Percentiles rank a stretch among this genome's conserved stretches.
Evolutionary conservation across 1,140 invertebrate species (phyloP).

Genomic region (Potamilus streckersoni): DNA sequence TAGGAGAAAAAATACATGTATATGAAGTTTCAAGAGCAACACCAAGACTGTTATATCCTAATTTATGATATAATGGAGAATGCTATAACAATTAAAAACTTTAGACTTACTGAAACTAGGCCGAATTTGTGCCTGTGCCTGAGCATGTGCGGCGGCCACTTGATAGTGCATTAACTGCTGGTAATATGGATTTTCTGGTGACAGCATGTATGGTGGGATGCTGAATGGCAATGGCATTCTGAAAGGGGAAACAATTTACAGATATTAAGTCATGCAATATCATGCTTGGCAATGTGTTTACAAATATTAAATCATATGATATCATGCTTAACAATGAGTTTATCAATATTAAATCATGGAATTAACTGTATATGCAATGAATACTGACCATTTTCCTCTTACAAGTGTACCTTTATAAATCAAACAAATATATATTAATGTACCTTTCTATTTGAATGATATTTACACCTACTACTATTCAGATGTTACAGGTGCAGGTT

Average conservation of each 20-base stretch:
- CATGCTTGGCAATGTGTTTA: neutral
- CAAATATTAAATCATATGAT: neutral
- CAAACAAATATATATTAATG: no score
- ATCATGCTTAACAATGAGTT: neutral
- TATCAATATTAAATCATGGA: neutral
- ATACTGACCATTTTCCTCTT: no score
- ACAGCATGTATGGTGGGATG: constrained; percentile 17
- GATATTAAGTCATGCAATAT: neutral
- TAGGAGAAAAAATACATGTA: no score
- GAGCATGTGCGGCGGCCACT: constrained; percentile 11
- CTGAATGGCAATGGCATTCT: constrained; percentile 15
- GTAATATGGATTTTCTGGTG: constrained; percentile 23
- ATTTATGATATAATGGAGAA: no score
- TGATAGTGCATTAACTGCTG: constrained; percentile 25
- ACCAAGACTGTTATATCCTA: no score
- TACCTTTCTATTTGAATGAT: no score
- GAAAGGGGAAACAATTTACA: constrained; percentile 5
- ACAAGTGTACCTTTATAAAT: no score
- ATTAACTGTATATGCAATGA: neutral
- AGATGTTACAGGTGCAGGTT: no score
- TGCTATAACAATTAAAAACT: no score
- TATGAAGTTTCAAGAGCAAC: no score
- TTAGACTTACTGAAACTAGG: constrained; percentile 16
- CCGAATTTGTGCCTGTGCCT: neutral
- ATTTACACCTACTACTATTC: no score